phyloP scores from a whole-genome alignment of 2,113 vertebrate genomes.

The Stegostoma tigrinum region DNA sequence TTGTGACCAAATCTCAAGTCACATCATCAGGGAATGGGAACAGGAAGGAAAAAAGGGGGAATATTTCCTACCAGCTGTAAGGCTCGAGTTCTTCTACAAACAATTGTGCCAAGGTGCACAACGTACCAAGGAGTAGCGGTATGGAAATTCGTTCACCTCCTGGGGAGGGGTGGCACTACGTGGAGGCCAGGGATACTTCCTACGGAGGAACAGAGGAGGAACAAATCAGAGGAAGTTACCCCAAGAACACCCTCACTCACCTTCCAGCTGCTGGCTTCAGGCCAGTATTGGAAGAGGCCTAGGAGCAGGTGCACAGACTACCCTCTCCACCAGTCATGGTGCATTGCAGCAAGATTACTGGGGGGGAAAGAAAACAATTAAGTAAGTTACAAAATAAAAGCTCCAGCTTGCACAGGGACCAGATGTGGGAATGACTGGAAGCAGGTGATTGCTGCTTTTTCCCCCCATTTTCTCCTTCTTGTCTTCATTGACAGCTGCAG shows the following conservation, averaged over 20 bases:
- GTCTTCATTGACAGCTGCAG: background rate
- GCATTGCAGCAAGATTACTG: slow-evolving; percentile 29
- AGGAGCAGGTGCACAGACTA: slow-evolving; percentile 1
- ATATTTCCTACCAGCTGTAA: background rate
- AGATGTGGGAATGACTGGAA: background rate
- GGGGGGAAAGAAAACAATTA: slow-evolving; percentile 24
- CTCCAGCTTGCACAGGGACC: background rate
- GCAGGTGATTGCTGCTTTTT: background rate
- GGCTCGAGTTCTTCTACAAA: background rate
- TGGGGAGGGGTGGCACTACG: background rate
- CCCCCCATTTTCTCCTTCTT: background rate
- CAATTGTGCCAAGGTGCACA: background rate
- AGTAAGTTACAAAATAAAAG: slow-evolving; percentile 27
- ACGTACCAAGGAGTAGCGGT: background rate
- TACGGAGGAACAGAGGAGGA: slow-evolving; percentile 16
- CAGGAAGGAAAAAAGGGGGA: background rate
- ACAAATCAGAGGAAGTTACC: slow-evolving; percentile 17
- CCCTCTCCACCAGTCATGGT: slow-evolving; percentile 32
- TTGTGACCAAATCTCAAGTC: background rate
- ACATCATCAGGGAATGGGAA: background rate
- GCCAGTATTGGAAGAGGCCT: slow-evolving; percentile 26
- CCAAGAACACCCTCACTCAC: slow-evolving; percentile 33
- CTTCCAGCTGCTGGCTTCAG: slow-evolving; percentile 30
- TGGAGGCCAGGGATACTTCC: background rate
- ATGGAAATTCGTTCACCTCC: background rate